A percentile compares a stretch with the other conserved stretches of the same genome.
Evolutionary conservation across 2,113 vertebrate genomes (phyloP).

Genomic region (Anser brachyrhynchus): DNA sequence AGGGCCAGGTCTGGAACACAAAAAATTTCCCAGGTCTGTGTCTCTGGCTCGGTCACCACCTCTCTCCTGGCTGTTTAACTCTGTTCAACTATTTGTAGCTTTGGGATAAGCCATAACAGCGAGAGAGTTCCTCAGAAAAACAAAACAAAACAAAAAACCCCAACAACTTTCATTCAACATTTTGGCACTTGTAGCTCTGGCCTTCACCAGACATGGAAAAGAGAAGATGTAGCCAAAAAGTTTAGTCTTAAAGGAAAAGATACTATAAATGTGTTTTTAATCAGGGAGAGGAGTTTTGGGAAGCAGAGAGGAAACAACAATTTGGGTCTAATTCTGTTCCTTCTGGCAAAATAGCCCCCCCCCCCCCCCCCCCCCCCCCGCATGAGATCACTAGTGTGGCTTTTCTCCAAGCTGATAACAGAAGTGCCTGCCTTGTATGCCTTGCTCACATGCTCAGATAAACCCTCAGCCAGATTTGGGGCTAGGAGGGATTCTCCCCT

Average conservation of each 20-base stretch:
- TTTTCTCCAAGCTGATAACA: slow-evolving; percentile 52
- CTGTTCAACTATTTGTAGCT: background rate
- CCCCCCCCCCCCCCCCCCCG: too few relatives aligned
- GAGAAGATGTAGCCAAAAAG: slow-evolving; percentile 6
- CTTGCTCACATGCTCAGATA: slow-evolving; percentile 25
- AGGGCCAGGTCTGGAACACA: background rate
- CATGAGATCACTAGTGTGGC: slow-evolving; percentile 33
- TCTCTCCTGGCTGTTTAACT: background rate
- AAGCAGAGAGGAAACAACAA: slow-evolving; percentile 41
- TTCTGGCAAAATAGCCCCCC: slow-evolving; percentile 23
- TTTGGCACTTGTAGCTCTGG: slow-evolving; percentile 22
- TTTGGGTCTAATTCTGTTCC: slow-evolving; percentile 19
- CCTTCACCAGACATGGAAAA: slow-evolving; percentile 28
- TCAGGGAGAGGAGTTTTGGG: background rate
- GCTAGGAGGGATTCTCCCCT: background rate
- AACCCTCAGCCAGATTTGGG: background rate
- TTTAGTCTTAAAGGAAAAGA: background rate
- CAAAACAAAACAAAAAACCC: background rate
- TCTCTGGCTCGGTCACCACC: background rate
- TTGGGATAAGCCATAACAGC: background rate
- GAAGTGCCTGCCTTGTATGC: background rate
- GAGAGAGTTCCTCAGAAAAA: background rate
- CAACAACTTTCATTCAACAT: background rate
- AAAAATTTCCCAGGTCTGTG: background rate
- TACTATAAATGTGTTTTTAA: slow-evolving; percentile 31